These are phyloP conservation scores for Daubentonia madagascariensis DNA, from an alignment of 2,113 vertebrate genomes.

Conservation along the genomic window DNA sequence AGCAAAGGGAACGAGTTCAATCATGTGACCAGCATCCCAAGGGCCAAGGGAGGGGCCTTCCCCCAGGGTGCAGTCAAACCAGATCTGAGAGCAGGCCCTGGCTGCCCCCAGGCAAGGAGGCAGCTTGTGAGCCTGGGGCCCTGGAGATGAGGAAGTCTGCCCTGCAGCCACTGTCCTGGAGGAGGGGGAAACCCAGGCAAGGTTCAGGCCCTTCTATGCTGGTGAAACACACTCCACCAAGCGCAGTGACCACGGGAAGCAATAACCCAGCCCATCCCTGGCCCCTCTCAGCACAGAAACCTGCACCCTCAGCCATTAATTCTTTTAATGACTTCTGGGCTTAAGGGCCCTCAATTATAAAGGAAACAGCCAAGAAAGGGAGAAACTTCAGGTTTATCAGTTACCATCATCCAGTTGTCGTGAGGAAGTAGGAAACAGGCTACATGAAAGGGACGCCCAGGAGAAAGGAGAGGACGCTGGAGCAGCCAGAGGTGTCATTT, in stretches of 20 bases:
- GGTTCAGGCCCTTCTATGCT: fast-evolving
- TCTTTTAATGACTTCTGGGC: not conserved
- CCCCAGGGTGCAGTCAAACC: not conserved
- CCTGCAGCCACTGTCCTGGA: not conserved
- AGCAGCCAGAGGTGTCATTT: not conserved
- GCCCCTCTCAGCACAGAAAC: not conserved
- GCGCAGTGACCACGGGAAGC: fast-evolving
- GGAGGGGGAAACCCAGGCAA: not conserved
- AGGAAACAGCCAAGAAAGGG: not conserved
- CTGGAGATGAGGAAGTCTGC: not conserved
- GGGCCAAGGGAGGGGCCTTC: not conserved
- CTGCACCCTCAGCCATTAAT: not conserved
- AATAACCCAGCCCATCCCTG: fast-evolving
- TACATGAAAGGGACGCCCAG: not conserved
- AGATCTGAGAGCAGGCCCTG: not conserved
- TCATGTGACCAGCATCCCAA: not conserved
- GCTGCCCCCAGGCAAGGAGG: slow-evolving; percentile 26
- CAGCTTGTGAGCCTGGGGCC: slow-evolving; percentile 2
- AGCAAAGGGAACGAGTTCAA: slow-evolving; percentile 18
- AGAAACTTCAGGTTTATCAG: not conserved
- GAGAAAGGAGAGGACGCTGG: not conserved
- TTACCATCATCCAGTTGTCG: not conserved
- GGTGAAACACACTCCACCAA: not conserved
- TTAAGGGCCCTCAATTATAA: not conserved
- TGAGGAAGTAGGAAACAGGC: not conserved